Percentiles rank a stretch among this genome's conserved stretches.
phyloP scores from a whole-genome alignment of 1,140 invertebrate genomes.

The Drosophila ficusphila region DNA sequence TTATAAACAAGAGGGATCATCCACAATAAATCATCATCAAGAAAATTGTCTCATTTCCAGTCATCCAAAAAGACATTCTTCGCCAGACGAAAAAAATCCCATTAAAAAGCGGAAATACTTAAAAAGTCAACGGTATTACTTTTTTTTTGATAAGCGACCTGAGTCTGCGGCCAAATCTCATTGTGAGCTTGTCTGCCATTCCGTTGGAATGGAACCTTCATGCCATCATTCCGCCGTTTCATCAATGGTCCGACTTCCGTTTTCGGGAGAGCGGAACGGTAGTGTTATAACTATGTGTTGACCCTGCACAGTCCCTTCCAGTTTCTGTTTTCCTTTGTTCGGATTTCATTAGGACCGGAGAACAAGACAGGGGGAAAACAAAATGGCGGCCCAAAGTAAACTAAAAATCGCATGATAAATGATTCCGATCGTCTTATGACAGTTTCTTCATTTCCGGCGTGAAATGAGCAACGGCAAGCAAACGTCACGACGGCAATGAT shows the following conservation, averaged over 20 bases:
- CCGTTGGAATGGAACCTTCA: slow-evolving; percentile 10
- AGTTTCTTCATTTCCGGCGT: slow-evolving; percentile 84
- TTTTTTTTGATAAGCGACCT: slow-evolving; percentile 18
- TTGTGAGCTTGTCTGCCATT: slow-evolving; percentile 6
- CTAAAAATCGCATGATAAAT: slow-evolving; percentile 83
- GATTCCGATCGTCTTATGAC: slow-evolving; percentile 83
- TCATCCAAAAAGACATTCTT: background rate
- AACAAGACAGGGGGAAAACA: slow-evolving; percentile 48
- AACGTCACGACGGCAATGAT: slow-evolving; percentile 23
- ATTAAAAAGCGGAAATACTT: slow-evolving; percentile 69
- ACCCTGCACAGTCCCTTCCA: background rate
- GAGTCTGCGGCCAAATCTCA: slow-evolving; percentile 49
- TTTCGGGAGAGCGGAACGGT: slow-evolving; percentile 36
- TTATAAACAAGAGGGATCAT: background rate
- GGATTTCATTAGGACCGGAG: slow-evolving; percentile 63
- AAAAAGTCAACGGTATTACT: slow-evolving; percentile 12
- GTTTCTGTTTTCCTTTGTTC: slow-evolving; percentile 39
- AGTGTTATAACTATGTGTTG: slow-evolving; percentile 11
- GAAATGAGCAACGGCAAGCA: slow-evolving; percentile 67
- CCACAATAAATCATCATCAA: background rate
- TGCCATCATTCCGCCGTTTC: slow-evolving; percentile 32
- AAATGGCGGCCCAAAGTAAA: slow-evolving; percentile 51
- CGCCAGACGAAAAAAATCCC: slow-evolving; percentile 15
- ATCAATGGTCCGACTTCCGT: slow-evolving; percentile 43
- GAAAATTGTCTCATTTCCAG: background rate